Evolutionary conservation across 1,140 invertebrate genomes (phyloP).

Genomic region (Listronotus oregonensis): DNA sequence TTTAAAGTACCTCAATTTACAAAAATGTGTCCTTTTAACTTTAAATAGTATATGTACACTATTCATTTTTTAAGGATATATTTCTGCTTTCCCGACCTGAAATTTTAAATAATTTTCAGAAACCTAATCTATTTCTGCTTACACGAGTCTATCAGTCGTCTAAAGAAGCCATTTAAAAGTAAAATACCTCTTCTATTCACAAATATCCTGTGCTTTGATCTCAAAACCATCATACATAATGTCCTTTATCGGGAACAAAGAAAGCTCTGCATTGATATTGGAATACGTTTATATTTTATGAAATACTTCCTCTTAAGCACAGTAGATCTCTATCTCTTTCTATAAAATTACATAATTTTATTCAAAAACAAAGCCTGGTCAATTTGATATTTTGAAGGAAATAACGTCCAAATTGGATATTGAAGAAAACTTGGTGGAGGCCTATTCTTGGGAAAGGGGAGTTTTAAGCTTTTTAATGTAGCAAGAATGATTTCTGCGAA

Average conservation of each 20-base stretch:
- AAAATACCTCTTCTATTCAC: slow-evolving; percentile 27
- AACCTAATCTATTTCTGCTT: no score
- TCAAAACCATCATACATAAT: slow-evolving; percentile 28
- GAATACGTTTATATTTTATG: slow-evolving; percentile 16
- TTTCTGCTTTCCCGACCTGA: no score
- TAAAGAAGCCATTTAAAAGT: slow-evolving; percentile 19
- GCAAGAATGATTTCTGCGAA: no score
- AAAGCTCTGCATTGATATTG: slow-evolving; percentile 29
- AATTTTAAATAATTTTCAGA: no score
- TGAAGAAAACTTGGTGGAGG: background rate
- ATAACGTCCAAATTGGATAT: slow-evolving; percentile 20
- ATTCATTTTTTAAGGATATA: no score
- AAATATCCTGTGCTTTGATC: slow-evolving; percentile 19
- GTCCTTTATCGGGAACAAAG: slow-evolving; percentile 31
- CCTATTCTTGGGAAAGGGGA: slow-evolving; percentile 1
- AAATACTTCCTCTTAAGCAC: slow-evolving; percentile 9
- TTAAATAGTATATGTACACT: no score
- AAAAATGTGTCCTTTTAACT: no score
- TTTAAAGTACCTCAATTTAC: no score
- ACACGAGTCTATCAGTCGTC: background rate
- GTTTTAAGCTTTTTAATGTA: no score
- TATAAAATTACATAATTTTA: slow-evolving; percentile 13
- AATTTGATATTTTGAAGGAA: slow-evolving; percentile 12
- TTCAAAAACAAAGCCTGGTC: slow-evolving; percentile 24
- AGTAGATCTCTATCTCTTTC: slow-evolving; percentile 5